A percentile compares a stretch with the other conserved stretches of the same genome.
These are phyloP conservation scores for Gymnothorax javanicus DNA, from an alignment of 2,797 vertebrate genomes.

Conservation along the genomic window DNA sequence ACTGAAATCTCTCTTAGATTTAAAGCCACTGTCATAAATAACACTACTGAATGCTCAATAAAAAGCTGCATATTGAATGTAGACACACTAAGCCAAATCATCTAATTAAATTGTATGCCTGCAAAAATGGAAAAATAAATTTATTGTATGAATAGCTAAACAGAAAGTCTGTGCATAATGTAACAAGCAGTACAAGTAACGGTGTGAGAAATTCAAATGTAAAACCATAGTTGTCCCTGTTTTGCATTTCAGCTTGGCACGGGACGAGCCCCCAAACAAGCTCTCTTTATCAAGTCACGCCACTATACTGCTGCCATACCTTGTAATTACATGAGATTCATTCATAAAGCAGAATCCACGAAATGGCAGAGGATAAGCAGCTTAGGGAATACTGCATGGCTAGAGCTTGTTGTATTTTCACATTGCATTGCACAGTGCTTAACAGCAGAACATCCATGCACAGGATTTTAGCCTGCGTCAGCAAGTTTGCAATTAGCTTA, in stretches of 20 bases:
- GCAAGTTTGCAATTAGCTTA: slow-evolving; percentile 2
- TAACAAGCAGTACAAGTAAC: neutral
- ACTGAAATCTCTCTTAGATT: neutral
- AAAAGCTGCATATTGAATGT: neutral
- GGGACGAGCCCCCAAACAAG: neutral
- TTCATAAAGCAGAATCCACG: neutral
- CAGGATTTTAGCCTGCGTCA: neutral
- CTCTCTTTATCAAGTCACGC: neutral
- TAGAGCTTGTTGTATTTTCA: neutral
- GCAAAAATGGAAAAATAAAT: neutral
- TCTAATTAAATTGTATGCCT: neutral
- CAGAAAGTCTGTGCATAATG: neutral
- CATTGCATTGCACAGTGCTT: neutral
- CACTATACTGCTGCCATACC: neutral
- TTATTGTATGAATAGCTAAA: neutral
- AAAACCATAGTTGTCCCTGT: neutral
- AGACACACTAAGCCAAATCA: neutral
- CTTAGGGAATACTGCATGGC: neutral
- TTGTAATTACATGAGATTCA: neutral
- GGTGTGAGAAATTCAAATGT: neutral
- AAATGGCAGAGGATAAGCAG: neutral
- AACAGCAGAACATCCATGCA: neutral
- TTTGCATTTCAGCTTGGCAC: neutral
- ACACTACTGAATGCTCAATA: neutral
- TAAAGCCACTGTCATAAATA: neutral